A percentile compares a stretch with the other conserved stretches of the same genome.
phyloP scores from a whole-genome alignment of 2,797 vertebrate species.

The Diplodus puntazzo region DNA sequence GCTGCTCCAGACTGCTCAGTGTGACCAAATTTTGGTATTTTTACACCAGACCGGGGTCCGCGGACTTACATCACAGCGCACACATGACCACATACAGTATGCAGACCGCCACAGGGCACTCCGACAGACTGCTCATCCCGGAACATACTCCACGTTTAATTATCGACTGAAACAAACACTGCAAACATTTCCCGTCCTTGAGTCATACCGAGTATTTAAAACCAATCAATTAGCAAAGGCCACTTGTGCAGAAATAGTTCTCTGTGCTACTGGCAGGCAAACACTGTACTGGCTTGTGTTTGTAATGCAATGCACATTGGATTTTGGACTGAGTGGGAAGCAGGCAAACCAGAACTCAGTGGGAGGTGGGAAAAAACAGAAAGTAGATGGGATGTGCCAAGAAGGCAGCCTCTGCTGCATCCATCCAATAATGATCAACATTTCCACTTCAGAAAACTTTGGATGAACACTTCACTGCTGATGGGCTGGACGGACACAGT shows the following conservation, averaged over 20 bases:
- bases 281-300: conserved; percentile 37
- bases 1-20: conserved; percentile 41
- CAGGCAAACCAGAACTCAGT: conserved; percentile 63
- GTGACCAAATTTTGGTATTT: conserved; percentile 48
- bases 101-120: conserved; percentile 36
- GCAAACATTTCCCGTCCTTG: conserved; percentile 32
- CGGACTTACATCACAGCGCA: conserved; percentile 30
- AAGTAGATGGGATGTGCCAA: conserved; percentile 46
- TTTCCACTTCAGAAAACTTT: not conserved
- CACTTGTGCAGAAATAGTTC: conserved; percentile 41
- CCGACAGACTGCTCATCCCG: conserved; percentile 38
- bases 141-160: conserved; percentile 59
- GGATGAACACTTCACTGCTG: not conserved
- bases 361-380: conserved; percentile 62
- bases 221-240: conserved; percentile 56
- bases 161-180: conserved; percentile 39
- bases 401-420: conserved; percentile 41
- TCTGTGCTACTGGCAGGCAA: conserved; percentile 36
- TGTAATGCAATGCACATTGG: conserved; percentile 51
- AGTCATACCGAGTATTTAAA: conserved; percentile 53
- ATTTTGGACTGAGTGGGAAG: conserved; percentile 68
- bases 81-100: conserved; percentile 25
- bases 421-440: conserved; percentile 34
- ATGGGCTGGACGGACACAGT: not conserved
- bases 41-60: conserved; percentile 41